Conservation (phyloP, 2,113 vertebrate genomes). For the Macroglossus sobrinus region DNA sequence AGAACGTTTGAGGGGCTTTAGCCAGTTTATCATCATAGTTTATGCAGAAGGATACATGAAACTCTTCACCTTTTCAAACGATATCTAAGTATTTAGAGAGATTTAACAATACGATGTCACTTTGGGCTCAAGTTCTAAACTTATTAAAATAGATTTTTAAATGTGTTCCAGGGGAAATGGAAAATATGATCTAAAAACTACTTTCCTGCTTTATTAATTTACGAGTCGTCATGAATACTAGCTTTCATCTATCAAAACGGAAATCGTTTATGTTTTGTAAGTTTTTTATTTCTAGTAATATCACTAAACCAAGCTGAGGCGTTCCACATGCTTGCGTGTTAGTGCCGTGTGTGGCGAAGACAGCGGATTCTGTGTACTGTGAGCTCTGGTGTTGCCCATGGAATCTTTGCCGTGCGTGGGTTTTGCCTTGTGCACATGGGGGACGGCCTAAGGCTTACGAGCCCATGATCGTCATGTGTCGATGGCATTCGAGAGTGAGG, state of each 20-base stretch:
- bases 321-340: neutral
- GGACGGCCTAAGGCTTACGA: neutral
- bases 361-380: neutral
- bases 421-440: neutral
- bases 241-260: neutral
- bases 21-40: neutral
- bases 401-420: neutral
- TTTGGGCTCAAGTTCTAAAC: neutral
- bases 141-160: neutral
- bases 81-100: neutral
- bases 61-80: neutral
- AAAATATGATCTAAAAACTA: neutral
- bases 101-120: neutral
- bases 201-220: neutral
- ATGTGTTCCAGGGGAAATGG: neutral
- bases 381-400: neutral
- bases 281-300: neutral
- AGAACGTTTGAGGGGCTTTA: neutral
- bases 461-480: rapidly evolving
- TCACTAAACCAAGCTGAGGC: neutral
- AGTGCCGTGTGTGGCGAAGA: neutral
- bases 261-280: neutral
- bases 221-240: neutral
- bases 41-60: neutral
- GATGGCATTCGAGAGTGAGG: neutral